Evolutionary conservation across 2,113 vertebrate species (phyloP).

Genomic region (Ivindomyrus marchei): DNA sequence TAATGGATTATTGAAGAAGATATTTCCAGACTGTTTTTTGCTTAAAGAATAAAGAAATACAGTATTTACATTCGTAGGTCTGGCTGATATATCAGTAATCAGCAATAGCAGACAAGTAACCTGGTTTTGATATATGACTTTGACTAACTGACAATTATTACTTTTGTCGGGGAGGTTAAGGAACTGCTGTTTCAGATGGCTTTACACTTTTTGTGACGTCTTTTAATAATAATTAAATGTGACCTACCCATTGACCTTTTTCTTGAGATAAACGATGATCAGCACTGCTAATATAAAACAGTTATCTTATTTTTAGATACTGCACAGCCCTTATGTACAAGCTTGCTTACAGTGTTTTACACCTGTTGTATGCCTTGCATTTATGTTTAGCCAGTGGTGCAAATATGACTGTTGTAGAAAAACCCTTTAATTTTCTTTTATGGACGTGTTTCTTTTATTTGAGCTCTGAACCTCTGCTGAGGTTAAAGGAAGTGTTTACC

Average conservation of each 20-base stretch:
- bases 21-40: background rate
- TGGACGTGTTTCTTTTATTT: background rate
- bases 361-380: background rate
- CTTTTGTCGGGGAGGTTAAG: background rate
- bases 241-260: background rate
- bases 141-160: background rate
- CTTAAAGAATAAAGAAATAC: background rate
- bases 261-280: background rate
- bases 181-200: background rate
- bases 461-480: background rate
- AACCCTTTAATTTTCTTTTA: background rate
- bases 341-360: background rate
- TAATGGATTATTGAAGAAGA: background rate
- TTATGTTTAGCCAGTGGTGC: background rate
- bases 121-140: background rate
- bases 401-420: background rate
- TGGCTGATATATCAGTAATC: background rate
- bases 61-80: background rate
- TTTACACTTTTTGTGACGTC: background rate
- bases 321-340: background rate
- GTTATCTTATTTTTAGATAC: background rate
- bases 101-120: background rate
- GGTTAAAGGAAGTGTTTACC: background rate
- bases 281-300: background rate
- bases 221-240: background rate